Conservation (phyloP, 2,113 vertebrate genomes). For the Agelaius tricolor region DNA sequence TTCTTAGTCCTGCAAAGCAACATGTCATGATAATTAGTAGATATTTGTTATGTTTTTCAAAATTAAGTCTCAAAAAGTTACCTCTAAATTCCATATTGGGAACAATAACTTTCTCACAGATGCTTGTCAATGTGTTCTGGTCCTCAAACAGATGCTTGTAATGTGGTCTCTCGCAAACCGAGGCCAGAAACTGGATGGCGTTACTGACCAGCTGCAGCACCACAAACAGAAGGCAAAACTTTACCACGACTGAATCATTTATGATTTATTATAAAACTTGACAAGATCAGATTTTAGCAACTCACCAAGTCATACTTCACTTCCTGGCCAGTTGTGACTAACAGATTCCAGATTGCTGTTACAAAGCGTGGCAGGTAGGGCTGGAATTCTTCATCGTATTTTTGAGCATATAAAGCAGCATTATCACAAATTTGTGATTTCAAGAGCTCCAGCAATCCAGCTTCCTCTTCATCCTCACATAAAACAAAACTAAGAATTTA, state of each 20-base stretch:
- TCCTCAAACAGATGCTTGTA: constrained; percentile 99
- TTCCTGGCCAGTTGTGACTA: constrained; percentile 96
- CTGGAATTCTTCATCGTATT: constrained; percentile 98
- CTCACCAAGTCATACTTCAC: constrained; percentile 98
- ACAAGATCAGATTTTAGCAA: neutral
- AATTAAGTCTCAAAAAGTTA: constrained; percentile 59
- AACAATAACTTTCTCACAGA: constrained; percentile 98
- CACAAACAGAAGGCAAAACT: neutral
- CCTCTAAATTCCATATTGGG: constrained; percentile 99
- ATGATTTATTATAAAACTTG: neutral
- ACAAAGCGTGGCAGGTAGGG: constrained; percentile 95
- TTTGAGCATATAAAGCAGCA: constrained; percentile 96
- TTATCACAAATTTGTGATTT: constrained; percentile 99
- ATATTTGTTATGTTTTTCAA: neutral
- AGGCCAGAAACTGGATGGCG: constrained; percentile 97
- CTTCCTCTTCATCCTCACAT: constrained; percentile 95
- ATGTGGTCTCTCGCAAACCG: constrained; percentile 95
- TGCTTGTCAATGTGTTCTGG: constrained; percentile 95
- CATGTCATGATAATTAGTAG: neutral
- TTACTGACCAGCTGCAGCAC: constrained; percentile 91
- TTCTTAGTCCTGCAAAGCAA: neutral
- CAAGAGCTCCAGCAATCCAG: constrained; percentile 92
- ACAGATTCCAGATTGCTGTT: constrained; percentile 96
- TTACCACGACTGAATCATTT: neutral
- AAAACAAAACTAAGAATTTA: constrained; percentile 61